Evolutionary conservation across 1,140 invertebrate genomes (phyloP).

Genomic region (Euwallacea similis): DNA sequence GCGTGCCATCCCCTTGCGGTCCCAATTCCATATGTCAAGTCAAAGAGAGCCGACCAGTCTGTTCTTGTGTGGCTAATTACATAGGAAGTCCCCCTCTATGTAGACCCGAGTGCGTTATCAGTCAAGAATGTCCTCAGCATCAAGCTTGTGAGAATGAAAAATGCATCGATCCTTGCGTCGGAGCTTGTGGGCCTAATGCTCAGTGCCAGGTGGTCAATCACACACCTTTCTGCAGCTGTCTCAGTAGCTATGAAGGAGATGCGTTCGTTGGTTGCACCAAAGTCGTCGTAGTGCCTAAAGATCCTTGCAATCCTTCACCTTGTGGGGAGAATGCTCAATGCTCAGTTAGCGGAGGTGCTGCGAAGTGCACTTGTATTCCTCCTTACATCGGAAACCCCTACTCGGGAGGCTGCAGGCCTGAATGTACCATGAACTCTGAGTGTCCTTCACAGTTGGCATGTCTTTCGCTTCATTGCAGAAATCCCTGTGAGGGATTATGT

Average conservation of each 20-base stretch:
- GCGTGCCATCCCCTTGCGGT: constrained; percentile 79
- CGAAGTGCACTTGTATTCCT: constrained; percentile 78
- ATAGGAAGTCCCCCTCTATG: constrained; percentile 73
- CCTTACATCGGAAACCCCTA: constrained; percentile 84
- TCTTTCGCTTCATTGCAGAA: constrained; percentile 79
- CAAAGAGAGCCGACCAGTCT: constrained; percentile 74
- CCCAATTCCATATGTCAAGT: constrained; percentile 83
- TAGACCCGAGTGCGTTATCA: constrained; percentile 74
- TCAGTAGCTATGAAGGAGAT: constrained; percentile 72
- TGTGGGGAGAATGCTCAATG: constrained; percentile 83
- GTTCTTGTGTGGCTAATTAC: constrained; percentile 76
- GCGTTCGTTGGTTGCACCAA: constrained; percentile 76
- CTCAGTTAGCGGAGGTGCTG: constrained; percentile 65
- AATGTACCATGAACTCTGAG: constrained; percentile 78
- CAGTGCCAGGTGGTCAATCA: constrained; percentile 81
- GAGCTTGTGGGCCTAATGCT: constrained; percentile 76
- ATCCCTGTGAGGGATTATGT: constrained; percentile 85
- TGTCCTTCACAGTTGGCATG: constrained; percentile 79
- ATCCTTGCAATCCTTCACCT: constrained; percentile 78
- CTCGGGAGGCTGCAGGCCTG: constrained; percentile 73
- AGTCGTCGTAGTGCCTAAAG: constrained; percentile 51
- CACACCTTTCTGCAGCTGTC: constrained; percentile 77
- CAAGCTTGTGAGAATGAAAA: constrained; percentile 80
- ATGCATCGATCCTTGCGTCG: constrained; percentile 74
- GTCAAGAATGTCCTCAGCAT: constrained; percentile 72